A percentile compares a stretch with the other conserved stretches of the same genome.
These are phyloP conservation scores for Pristionchus exspectatus DNA, from an alignment of 2,888 invertebrate species.

Conservation along the genomic window DNA sequence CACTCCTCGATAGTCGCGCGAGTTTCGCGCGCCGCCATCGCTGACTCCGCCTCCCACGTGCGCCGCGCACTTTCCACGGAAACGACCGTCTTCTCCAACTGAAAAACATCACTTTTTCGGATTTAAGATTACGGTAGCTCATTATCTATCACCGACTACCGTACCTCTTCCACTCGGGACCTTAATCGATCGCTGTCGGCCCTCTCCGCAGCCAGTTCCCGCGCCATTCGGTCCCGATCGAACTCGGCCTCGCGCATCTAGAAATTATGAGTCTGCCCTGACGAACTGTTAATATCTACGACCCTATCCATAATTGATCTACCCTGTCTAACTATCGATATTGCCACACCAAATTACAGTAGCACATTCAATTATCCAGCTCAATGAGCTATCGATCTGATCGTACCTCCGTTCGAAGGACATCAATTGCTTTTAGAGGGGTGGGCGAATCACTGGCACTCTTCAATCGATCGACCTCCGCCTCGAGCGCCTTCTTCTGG, in stretches of 20 bases:
- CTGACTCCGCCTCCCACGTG: conserved; percentile 18
- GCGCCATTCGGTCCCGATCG: conserved; percentile 35
- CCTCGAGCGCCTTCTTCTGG: conserved; percentile 35
- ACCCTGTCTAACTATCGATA: background rate
- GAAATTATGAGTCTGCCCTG: background rate
- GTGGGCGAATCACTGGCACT: background rate
- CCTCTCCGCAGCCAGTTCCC: conserved; percentile 18
- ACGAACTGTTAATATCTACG: too few relatives aligned
- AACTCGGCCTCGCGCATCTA: conserved; percentile 30
- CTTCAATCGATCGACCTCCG: conserved; percentile 42
- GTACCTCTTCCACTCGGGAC: conserved; percentile 41
- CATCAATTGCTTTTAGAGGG: background rate
- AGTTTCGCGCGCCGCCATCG: background rate
- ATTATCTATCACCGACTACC: background rate
- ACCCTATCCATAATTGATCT: too few relatives aligned
- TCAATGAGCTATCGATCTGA: background rate
- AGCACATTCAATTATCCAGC: too few relatives aligned
- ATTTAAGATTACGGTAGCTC: background rate
- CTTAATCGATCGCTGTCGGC: background rate
- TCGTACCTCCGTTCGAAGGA: background rate
- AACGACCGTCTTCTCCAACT: background rate
- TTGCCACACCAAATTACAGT: too few relatives aligned
- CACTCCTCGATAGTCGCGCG: conserved; percentile 7
- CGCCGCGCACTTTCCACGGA: conserved; percentile 18
- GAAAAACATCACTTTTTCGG: background rate